Conservation (phyloP, 2,888 invertebrate species). For the Dendrolimus houi region DNA sequence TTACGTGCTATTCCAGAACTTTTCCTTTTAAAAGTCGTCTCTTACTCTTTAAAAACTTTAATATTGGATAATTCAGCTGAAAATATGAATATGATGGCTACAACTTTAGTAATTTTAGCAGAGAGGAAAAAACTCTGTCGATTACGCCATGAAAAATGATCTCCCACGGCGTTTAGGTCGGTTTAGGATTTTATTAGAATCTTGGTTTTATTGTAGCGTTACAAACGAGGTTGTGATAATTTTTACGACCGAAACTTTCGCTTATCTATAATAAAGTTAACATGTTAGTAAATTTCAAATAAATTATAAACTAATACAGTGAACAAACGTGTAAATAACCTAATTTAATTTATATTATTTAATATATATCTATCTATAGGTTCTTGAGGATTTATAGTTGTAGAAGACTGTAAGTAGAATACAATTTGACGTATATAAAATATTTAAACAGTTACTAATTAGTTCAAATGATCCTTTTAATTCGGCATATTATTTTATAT, state of each 20-base stretch:
- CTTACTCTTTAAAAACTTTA: slow-evolving; percentile 72
- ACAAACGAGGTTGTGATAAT: slow-evolving; percentile 11
- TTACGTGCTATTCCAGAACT: slow-evolving; percentile 71
- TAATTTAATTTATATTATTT: too few species aligned
- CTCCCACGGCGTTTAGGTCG: slow-evolving; percentile 41
- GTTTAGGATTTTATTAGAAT: slow-evolving; percentile 33
- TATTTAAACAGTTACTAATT: too few species aligned
- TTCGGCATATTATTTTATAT: too few species aligned
- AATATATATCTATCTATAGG: too few species aligned
- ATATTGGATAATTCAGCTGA: slow-evolving; percentile 69
- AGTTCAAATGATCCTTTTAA: too few species aligned
- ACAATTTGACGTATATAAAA: too few species aligned
- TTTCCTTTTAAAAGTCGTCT: slow-evolving; percentile 74
- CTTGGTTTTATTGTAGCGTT: slow-evolving; percentile 14
- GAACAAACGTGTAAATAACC: too few species aligned
- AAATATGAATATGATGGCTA: slow-evolving; percentile 69
- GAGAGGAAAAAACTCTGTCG: slow-evolving; percentile 48
- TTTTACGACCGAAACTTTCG: background rate
- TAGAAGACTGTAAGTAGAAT: too few species aligned
- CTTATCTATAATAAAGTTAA: background rate
- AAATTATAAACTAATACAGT: too few species aligned
- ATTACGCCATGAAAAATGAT: slow-evolving; percentile 57
- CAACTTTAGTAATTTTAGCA: slow-evolving; percentile 65
- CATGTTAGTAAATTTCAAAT: too few species aligned
- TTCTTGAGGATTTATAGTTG: too few species aligned